Evolutionary conservation across 2,888 invertebrate species (phyloP).

Genomic region (Calliopum simillimum): DNA sequence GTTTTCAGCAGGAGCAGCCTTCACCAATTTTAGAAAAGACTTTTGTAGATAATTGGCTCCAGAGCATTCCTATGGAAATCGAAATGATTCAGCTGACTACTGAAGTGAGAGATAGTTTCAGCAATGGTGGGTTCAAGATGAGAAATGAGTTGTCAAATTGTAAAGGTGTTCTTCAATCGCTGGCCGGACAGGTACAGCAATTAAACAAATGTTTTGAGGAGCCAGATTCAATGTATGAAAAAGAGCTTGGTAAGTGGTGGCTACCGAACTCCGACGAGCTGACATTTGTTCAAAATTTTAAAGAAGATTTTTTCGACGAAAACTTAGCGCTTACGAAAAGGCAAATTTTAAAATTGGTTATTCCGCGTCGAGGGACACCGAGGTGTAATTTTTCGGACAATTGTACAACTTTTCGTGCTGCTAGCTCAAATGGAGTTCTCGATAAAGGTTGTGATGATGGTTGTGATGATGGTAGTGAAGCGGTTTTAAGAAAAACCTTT

Average conservation of each 20-base stretch:
- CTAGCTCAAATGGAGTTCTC: slow-evolving; percentile 35
- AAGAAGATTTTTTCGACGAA: slow-evolving; percentile 26
- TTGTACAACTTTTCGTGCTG: slow-evolving; percentile 42
- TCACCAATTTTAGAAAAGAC: neutral
- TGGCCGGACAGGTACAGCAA: neutral
- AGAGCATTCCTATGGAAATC: neutral
- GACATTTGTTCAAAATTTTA: slow-evolving; percentile 33
- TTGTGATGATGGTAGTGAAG: slow-evolving; percentile 21
- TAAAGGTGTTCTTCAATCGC: neutral
- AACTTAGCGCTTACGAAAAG: slow-evolving; percentile 36
- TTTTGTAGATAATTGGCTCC: slow-evolving; percentile 5
- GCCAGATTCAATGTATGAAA: too few relatives aligned
- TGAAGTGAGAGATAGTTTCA: slow-evolving; percentile 33
- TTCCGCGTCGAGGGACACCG: slow-evolving; percentile 33
- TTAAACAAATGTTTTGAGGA: neutral
- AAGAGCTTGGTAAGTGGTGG: slow-evolving; percentile 49
- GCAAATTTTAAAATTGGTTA: slow-evolving; percentile 38
- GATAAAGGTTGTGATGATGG: too few relatives aligned
- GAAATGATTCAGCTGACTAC: slow-evolving; percentile 34
- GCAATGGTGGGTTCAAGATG: slow-evolving; percentile 39
- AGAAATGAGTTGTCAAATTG: slow-evolving; percentile 41
- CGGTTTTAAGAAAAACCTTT: slow-evolving; percentile 36
- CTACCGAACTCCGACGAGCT: slow-evolving; percentile 42
- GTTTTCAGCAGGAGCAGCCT: slow-evolving; percentile 19
- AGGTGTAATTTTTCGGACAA: slow-evolving; percentile 38